Evolutionary conservation across 2,797 vertebrate species (phyloP).

Genomic region (Staurois parvus): DNA sequence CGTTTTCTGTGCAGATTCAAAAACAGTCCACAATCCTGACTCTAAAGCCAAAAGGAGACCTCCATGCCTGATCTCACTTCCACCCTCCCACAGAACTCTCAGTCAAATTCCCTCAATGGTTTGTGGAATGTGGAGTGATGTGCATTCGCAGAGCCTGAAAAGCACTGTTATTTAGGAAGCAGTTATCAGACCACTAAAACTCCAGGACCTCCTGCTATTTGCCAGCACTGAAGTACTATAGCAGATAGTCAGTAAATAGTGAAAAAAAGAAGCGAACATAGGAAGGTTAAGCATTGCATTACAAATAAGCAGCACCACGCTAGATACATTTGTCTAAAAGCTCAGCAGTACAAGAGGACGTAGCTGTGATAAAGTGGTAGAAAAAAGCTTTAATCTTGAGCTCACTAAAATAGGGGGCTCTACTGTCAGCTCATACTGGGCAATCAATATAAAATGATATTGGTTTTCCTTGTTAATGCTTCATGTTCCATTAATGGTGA

Average conservation of each 20-base stretch:
- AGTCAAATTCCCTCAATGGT: background rate
- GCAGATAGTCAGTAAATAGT: constrained; percentile 21
- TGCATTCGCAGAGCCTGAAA: constrained; percentile 28
- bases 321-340: background rate
- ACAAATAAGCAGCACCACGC: background rate
- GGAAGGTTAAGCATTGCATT: background rate
- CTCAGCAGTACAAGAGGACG: no score
- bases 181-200: constrained; percentile 36
- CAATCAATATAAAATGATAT: no score
- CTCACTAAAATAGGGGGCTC: no score
- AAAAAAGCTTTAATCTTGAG: no score
- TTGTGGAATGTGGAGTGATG: constrained; percentile 34
- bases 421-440: no score
- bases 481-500: no score
- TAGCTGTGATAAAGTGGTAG: no score
- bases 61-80: background rate
- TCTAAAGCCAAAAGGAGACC: constrained; percentile 5
- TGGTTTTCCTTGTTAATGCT: no score
- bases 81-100: background rate
- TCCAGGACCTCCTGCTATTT: constrained; percentile 20
- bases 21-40: background rate
- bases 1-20: background rate
- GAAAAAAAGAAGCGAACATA: background rate
- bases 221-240: constrained; percentile 19
- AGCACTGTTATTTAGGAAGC: constrained; percentile 32